Conservation (phyloP, 2,113 vertebrate genomes). For the human region GRCh38 chr11:27047501-27048000, state of each 20-base stretch:
- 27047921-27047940: not conserved
- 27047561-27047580: not conserved
- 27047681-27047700: not conserved
- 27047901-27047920: not conserved
- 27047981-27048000: not conserved
- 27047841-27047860: not conserved
- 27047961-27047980: not conserved
- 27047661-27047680: not conserved
- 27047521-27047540: not conserved
- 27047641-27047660: not conserved
- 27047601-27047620: not conserved
- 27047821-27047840: not conserved
- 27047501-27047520: not conserved
- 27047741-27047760: not conserved
- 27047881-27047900: not conserved
- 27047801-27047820: not conserved
- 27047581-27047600: not conserved
- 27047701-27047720: not conserved
- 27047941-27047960: not conserved
- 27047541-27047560: not conserved
- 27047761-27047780: not conserved
- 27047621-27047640: not conserved
- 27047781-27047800: not conserved
- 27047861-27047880: not conserved
- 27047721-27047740: not conserved